Conservation (phyloP, 2,113 vertebrate genomes). For the Prunella himalayana region DNA sequence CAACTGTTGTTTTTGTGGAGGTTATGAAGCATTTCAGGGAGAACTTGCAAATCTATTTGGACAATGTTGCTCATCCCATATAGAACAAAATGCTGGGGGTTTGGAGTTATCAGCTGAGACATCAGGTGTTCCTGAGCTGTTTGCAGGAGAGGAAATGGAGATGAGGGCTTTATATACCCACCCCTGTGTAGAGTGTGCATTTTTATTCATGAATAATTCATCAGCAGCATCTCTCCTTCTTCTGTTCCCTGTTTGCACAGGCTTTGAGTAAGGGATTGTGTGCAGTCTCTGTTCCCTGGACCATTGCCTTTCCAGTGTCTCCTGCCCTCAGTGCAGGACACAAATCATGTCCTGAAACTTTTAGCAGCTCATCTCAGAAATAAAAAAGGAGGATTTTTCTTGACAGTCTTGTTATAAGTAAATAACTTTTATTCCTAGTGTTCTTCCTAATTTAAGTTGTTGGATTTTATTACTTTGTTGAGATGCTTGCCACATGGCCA, state of each 20-base stretch:
- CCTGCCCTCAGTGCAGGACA: neutral
- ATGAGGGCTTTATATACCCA: neutral
- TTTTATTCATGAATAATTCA: neutral
- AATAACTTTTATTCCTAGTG: neutral
- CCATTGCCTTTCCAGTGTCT: neutral
- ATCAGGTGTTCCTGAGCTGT: neutral
- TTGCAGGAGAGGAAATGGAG: neutral
- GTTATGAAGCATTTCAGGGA: neutral
- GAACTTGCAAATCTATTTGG: neutral
- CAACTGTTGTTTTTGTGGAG: neutral
- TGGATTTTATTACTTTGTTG: neutral
- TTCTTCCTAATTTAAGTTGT: neutral
- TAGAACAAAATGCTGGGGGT: neutral
- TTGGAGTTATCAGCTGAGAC: neutral
- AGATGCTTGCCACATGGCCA: neutral
- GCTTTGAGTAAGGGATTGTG: neutral
- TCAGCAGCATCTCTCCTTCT: neutral
- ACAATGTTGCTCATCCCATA: neutral
- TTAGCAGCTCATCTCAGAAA: neutral
- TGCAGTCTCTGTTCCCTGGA: neutral
- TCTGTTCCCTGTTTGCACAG: neutral
- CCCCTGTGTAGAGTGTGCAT: fast-evolving
- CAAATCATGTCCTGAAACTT: neutral
- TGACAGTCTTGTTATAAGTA: neutral
- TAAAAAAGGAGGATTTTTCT: neutral